Percentiles rank a stretch among this genome's conserved stretches.
Evolutionary conservation across 2,888 invertebrate species (phyloP).

Genomic region (Nomada flava): DNA sequence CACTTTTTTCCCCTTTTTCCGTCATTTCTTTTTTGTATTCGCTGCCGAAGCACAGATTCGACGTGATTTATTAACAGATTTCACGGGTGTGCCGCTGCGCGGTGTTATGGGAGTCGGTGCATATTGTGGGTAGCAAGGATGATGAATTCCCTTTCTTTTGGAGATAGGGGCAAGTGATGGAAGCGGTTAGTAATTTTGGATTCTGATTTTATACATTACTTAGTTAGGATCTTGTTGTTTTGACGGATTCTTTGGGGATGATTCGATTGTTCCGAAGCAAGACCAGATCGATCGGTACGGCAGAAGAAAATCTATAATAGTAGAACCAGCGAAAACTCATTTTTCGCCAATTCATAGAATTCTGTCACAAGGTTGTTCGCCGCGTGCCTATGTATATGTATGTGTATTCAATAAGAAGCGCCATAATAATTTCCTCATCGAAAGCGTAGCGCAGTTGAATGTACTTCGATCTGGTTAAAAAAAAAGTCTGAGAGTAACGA

Average conservation of each 20-base stretch:
- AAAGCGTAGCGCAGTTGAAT: background rate
- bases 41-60: constrained; percentile 29
- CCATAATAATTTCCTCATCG: background rate
- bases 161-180: too few relatives aligned
- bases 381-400: too few relatives aligned
- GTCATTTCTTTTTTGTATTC: background rate
- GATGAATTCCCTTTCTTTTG: background rate
- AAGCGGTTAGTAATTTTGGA: too few relatives aligned
- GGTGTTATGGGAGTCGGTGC: background rate
- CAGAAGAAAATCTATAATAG: too few relatives aligned
- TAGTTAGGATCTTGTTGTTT: too few relatives aligned
- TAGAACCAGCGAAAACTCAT: too few relatives aligned
- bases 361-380: too few relatives aligned
- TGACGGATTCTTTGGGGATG: too few relatives aligned
- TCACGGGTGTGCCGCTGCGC: background rate
- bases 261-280: too few relatives aligned
- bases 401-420: background rate
- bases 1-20: background rate
- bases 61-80: constrained; percentile 54
- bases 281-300: too few relatives aligned
- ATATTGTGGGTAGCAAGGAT: background rate
- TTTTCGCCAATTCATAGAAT: background rate
- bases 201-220: too few relatives aligned
- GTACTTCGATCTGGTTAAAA: constrained; percentile 3
- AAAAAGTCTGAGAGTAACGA: constrained; percentile 18